phyloP scores from a whole-genome alignment of 2,797 vertebrate genomes.

The Threskiornis aethiopicus region DNA sequence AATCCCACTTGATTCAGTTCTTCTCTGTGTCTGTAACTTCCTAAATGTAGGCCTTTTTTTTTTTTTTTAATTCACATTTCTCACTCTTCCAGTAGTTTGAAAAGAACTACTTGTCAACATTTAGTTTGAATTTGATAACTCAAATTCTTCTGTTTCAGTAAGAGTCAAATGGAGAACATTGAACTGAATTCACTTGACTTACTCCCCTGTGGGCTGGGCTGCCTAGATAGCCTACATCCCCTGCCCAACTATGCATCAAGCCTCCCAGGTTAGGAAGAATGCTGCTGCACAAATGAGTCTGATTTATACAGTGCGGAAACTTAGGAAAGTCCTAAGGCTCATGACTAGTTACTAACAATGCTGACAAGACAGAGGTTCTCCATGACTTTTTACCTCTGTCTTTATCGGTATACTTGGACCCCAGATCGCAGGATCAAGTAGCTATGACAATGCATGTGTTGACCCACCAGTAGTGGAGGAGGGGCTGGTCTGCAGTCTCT shows the following conservation, averaged over 20 bases:
- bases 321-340: neutral
- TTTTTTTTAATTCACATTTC: neutral
- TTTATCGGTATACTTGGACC: neutral
- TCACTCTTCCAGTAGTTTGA: neutral
- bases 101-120: neutral
- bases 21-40: neutral
- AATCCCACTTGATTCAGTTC: neutral
- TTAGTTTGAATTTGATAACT: neutral
- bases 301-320: neutral
- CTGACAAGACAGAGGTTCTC: neutral
- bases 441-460: rapidly evolving
- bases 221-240: neutral
- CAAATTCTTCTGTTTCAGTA: neutral
- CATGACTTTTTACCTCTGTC: neutral
- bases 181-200: neutral
- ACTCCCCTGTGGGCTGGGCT: neutral
- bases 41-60: neutral
- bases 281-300: neutral
- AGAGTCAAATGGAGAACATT: neutral
- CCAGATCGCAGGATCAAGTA: neutral
- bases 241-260: neutral
- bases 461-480: neutral
- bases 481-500: neutral
- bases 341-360: neutral
- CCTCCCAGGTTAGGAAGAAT: neutral